Conservation (phyloP, 2,888 invertebrate genomes). For the Julus scandinavius region DNA sequence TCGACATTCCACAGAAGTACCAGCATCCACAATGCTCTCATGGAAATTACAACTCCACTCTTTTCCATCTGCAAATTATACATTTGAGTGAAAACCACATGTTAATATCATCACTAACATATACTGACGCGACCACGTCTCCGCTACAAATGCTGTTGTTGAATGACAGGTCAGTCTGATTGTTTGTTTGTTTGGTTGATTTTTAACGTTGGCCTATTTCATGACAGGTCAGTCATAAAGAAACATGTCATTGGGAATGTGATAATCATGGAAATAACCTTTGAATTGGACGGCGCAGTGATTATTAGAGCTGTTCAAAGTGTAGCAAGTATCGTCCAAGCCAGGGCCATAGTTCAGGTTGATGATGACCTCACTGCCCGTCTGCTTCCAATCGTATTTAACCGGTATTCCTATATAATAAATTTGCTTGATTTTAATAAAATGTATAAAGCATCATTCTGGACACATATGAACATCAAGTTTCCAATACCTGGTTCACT, state of each 20-base stretch:
- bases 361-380: constrained; percentile 37
- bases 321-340: constrained; percentile 35
- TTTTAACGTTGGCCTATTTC: too few relatives aligned
- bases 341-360: constrained; percentile 39
- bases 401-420: neutral
- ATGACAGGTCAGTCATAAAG: too few relatives aligned
- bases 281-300: constrained; percentile 31
- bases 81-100: neutral
- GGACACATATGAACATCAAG: too few relatives aligned
- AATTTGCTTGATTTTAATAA: neutral
- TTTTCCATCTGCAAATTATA: neutral
- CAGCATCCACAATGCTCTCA: constrained; percentile 39
- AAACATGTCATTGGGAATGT: neutral
- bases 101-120: neutral
- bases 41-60: constrained; percentile 41
- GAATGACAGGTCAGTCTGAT: too few relatives aligned
- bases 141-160: too few relatives aligned
- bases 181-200: too few relatives aligned
- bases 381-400: constrained; percentile 47
- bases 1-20: constrained; percentile 27
- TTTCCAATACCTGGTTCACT: neutral
- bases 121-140: too few relatives aligned
- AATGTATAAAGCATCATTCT: neutral
- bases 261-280: neutral
- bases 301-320: constrained; percentile 24